A percentile compares a stretch with the other conserved stretches of the same genome.
Evolutionary conservation across 2,797 vertebrate genomes (phyloP).

Genomic region (Trachops cirrhosus): DNA sequence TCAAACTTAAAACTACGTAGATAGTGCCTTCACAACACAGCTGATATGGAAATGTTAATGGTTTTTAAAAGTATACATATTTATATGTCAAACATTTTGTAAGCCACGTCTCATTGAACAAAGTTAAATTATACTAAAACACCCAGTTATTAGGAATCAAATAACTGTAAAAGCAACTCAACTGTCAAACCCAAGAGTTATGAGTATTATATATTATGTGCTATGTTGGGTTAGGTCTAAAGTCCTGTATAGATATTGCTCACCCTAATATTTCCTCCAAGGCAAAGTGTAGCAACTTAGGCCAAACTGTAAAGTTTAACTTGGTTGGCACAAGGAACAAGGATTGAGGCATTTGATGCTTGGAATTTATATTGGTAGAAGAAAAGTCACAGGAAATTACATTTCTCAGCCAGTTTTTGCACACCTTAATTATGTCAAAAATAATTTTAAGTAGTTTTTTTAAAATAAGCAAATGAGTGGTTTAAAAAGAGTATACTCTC

Average conservation of each 20-base stretch:
- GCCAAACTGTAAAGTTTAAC: neutral
- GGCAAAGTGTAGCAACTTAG: neutral
- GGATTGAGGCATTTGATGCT: neutral
- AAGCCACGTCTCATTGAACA: constrained; percentile 15
- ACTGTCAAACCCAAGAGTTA: neutral
- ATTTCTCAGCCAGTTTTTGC: neutral
- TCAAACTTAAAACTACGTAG: neutral
- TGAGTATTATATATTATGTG: neutral
- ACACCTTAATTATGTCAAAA: neutral
- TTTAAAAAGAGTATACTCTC: neutral
- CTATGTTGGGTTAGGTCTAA: neutral
- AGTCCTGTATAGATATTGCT: neutral
- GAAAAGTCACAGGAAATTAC: neutral
- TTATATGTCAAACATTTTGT: neutral
- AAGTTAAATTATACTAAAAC: constrained; percentile 9
- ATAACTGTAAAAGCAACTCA: neutral
- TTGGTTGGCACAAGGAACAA: neutral
- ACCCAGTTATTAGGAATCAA: neutral
- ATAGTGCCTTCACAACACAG: neutral
- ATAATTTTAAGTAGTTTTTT: neutral
- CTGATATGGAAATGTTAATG: neutral
- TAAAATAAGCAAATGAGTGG: neutral
- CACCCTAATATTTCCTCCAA: neutral
- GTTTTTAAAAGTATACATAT: neutral
- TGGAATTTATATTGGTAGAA: constrained; percentile 8